Conservation (phyloP, 35 echinoderm and acorn worm species). For the Heliocidaris erythrogramma region DNA sequence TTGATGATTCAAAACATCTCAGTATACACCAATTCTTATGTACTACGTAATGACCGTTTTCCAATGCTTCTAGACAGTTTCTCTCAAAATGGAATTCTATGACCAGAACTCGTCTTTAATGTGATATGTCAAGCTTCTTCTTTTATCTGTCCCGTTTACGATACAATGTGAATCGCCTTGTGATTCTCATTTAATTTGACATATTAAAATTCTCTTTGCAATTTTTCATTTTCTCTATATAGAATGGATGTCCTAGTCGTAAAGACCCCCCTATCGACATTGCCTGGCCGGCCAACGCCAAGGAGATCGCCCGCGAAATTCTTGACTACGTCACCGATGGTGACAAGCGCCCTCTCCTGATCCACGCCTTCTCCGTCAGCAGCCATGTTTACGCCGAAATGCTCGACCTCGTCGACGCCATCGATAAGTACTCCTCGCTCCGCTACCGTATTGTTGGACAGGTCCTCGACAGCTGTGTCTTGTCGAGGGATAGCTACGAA, state of each 20-base stretch:
- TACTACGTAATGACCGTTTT: background rate
- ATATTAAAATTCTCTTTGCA: background rate
- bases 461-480: constrained; percentile 56
- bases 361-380: constrained; percentile 65
- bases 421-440: constrained; percentile 24
- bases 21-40: background rate
- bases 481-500: constrained; percentile 48
- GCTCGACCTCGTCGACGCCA: constrained; percentile 48
- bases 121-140: no score
- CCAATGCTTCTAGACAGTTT: no score
- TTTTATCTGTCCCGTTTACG: no score
- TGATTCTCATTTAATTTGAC: no score
- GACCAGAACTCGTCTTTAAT: no score
- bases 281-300: constrained; percentile 58
- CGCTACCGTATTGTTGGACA: constrained; percentile 55
- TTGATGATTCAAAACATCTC: background rate
- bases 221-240: background rate
- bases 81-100: no score
- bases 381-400: constrained; percentile 61
- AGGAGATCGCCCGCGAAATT: constrained; percentile 49
- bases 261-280: constrained; percentile 53
- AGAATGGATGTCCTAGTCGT: constrained; percentile 58
- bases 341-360: constrained; percentile 38
- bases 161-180: background rate
- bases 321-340: constrained; percentile 45